Percentiles rank a stretch among this genome's conserved stretches.
These are phyloP conservation scores for Hyalella azteca DNA, from an alignment of 2,888 invertebrate genomes.

Conservation along the genomic window DNA sequence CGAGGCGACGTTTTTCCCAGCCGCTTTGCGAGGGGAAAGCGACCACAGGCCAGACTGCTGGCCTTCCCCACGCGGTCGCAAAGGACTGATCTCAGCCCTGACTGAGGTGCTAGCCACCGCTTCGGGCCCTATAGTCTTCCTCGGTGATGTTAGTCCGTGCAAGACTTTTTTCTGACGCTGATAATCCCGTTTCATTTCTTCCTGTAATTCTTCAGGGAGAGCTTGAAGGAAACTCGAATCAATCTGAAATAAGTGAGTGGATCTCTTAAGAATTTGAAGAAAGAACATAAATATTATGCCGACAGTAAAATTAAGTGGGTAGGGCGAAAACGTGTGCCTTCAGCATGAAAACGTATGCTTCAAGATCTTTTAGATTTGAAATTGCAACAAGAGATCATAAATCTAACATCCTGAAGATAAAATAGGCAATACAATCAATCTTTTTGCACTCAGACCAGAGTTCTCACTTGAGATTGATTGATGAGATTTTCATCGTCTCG, in stretches of 20 bases:
- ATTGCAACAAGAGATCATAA: too few relatives aligned
- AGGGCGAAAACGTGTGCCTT: too few relatives aligned
- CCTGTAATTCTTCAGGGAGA: conserved; percentile 70
- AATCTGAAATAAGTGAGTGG: conserved; percentile 62
- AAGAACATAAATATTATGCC: neutral
- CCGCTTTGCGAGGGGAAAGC: conserved; percentile 71
- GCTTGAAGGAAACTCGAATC: conserved; percentile 70
- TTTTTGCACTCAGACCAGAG: too few relatives aligned
- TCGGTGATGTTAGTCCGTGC: conserved; percentile 3
- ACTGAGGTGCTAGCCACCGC: too few relatives aligned
- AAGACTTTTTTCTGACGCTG: conserved; percentile 41
- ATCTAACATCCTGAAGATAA: too few relatives aligned
- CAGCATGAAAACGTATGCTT: too few relatives aligned
- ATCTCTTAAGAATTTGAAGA: neutral
- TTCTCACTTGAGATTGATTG: too few relatives aligned
- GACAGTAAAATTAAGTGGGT: too few relatives aligned
- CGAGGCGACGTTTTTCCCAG: conserved; percentile 95
- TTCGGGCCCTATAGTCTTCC: neutral
- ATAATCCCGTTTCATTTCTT: conserved; percentile 64
- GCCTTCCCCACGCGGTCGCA: neutral
- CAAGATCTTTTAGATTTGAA: too few relatives aligned
- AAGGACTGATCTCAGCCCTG: neutral
- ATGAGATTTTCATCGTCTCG: too few relatives aligned
- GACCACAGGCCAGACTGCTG: neutral
- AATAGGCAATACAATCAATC: too few relatives aligned